These are phyloP conservation scores for Neoarius graeffei DNA, from an alignment of 2,113 vertebrate species.

Conservation along the genomic window DNA sequence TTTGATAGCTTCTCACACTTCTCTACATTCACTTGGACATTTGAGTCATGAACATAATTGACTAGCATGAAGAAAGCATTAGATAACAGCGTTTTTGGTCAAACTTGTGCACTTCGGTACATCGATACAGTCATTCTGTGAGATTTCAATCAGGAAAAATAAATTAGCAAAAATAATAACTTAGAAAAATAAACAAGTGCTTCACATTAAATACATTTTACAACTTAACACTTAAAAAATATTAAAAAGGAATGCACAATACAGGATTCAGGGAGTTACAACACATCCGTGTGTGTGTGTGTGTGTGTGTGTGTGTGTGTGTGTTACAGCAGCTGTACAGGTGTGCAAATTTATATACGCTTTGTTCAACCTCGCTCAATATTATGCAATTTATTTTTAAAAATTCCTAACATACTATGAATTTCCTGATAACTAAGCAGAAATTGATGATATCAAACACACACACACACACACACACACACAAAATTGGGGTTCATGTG, in stretches of 20 bases:
- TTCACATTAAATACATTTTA: conserved; percentile 7
- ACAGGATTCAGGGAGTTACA: background rate
- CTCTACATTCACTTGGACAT: background rate
- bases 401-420: background rate
- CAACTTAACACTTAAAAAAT: background rate
- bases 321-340: background rate
- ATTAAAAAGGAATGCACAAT: conserved; percentile 15
- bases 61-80: background rate
- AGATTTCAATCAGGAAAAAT: background rate
- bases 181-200: conserved; percentile 11
- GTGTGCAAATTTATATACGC: background rate
- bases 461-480: background rate
- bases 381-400: background rate
- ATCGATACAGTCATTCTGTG: background rate
- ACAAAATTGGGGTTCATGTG: background rate
- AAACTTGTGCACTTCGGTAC: conserved; percentile 11
- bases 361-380: background rate
- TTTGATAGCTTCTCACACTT: background rate
- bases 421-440: background rate
- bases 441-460: background rate
- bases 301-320: background rate
- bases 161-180: background rate
- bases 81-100: conserved; percentile 11
- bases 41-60: background rate
- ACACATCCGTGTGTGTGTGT: conserved; percentile 13